A percentile compares a stretch with the other conserved stretches of the same genome.
phyloP scores from a whole-genome alignment of 1,140 invertebrate species.

The Scaptodrosophila lebanonensis region DNA sequence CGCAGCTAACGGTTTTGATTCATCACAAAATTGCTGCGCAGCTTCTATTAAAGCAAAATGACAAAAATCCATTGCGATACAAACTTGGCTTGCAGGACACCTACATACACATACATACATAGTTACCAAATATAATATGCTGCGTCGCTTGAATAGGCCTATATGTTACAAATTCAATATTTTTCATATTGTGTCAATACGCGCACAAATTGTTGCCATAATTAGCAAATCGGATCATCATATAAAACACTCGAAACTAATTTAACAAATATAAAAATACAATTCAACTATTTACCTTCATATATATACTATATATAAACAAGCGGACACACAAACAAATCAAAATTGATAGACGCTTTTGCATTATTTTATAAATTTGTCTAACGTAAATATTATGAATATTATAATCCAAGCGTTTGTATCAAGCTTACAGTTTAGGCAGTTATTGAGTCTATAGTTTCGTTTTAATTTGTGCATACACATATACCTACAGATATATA shows the following conservation, averaged over 20 bases:
- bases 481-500: no score
- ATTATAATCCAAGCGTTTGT: slow-evolving; percentile 39
- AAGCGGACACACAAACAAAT: slow-evolving; percentile 36
- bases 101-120: slow-evolving; percentile 1
- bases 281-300: slow-evolving; percentile 10
- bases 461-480: slow-evolving; percentile 18
- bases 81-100: slow-evolving; percentile 29
- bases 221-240: slow-evolving; percentile 13
- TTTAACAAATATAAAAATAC: slow-evolving; percentile 43
- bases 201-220: slow-evolving; percentile 69
- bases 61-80: slow-evolving; percentile 45
- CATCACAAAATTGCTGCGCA: slow-evolving; percentile 62
- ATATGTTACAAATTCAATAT: slow-evolving; percentile 38
- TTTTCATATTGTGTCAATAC: slow-evolving; percentile 40
- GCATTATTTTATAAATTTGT: slow-evolving; percentile 58
- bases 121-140: slow-evolving; percentile 1
- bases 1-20: slow-evolving; percentile 77
- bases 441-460: slow-evolving; percentile 24
- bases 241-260: slow-evolving; percentile 34
- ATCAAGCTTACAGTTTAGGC: slow-evolving; percentile 14
- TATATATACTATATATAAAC: slow-evolving; percentile 29
- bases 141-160: not conserved
- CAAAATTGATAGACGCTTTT: slow-evolving; percentile 61
- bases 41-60: slow-evolving; percentile 52
- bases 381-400: slow-evolving; percentile 28